A percentile compares a stretch with the other conserved stretches of the same genome.
Evolutionary conservation across 2,797 vertebrate species (phyloP).

Genomic region (Enteromius treurensis): DNA sequence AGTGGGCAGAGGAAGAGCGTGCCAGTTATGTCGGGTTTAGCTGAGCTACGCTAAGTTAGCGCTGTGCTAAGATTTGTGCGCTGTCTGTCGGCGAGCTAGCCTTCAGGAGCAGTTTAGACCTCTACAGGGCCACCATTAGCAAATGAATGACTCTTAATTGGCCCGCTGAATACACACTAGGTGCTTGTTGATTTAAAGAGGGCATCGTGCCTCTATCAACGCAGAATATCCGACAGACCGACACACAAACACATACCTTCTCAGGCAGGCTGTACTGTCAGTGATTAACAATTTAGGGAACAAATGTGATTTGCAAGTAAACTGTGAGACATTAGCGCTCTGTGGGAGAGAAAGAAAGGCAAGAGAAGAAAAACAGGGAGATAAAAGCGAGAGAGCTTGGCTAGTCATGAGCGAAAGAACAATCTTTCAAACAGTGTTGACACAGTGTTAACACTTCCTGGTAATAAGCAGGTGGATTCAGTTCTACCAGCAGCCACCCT

Average conservation of each 20-base stretch:
- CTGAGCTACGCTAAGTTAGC: conserved; percentile 64
- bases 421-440: conserved; percentile 39
- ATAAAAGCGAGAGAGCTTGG: conserved; percentile 46
- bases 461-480: conserved; percentile 39
- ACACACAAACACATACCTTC: conserved; percentile 23
- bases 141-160: conserved; percentile 83
- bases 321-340: conserved; percentile 56
- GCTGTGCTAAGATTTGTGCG: conserved; percentile 68
- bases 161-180: conserved; percentile 76
- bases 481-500: conserved; percentile 13
- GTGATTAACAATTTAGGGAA: conserved; percentile 46
- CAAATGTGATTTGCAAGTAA: conserved; percentile 51
- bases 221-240: neutral
- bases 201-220: conserved; percentile 46
- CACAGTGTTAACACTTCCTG: conserved; percentile 32
- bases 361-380: conserved; percentile 39
- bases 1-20: conserved; percentile 73
- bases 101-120: conserved; percentile 77
- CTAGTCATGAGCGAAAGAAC: conserved; percentile 59
- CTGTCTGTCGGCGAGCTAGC: conserved; percentile 62
- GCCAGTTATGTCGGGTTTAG: conserved; percentile 71
- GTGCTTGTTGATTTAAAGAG: conserved; percentile 78
- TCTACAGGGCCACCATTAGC: conserved; percentile 79
- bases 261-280: conserved; percentile 49
- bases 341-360: conserved; percentile 44